Evolutionary conservation across 2,797 vertebrate species (phyloP), one percentile per base, ranked within the genome.

Genomic region (Darevskia mixta): DNA sequence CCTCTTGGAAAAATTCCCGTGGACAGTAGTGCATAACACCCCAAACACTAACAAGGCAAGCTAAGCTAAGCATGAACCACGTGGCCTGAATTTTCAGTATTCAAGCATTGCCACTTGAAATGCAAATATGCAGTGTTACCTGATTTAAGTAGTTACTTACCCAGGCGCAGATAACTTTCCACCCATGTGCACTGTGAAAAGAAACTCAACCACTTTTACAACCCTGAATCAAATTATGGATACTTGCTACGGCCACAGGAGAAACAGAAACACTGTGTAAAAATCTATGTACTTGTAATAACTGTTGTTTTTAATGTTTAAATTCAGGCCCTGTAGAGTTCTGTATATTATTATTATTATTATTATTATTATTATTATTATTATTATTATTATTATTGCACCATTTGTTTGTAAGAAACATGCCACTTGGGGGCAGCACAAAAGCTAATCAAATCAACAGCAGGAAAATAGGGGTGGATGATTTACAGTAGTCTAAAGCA

Each of bases 371-470:
- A 49, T 86, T 45, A 4, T 13, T 55, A 55, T 13, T 49, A 49
- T 15, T 55, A 55, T 15, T 55, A 55, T 15, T 55, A 55, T 55
- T 15, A 15, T 0, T 55, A 55, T 86, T 41, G 75, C 81, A 90
- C 83, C 90, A 90, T 95, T 95, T 93, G 61, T 82, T 86, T 91
- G 1, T 35, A 89, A 85, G 82, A 88, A 87, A n/a, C 27, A 88
- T 84, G 91, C 86, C 89, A 91, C 89, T 79, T 88, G 93, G 94
- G 82, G 95, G 95, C 95, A 95, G 93, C 89, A 94, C 95, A 95
- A 81, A 72, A 86, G 87, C 88, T 82, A 92, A 89, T 85, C 38
- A 82, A 88, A 80, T 25, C 38, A 45, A 43, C 86, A 88, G 67
- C 35, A 58, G 79, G 0, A 72, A 32, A 81, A 67, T 41, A 35